phyloP scores from a whole-genome alignment of 2,113 vertebrate genomes.

The Thymallus thymallus region DNA sequence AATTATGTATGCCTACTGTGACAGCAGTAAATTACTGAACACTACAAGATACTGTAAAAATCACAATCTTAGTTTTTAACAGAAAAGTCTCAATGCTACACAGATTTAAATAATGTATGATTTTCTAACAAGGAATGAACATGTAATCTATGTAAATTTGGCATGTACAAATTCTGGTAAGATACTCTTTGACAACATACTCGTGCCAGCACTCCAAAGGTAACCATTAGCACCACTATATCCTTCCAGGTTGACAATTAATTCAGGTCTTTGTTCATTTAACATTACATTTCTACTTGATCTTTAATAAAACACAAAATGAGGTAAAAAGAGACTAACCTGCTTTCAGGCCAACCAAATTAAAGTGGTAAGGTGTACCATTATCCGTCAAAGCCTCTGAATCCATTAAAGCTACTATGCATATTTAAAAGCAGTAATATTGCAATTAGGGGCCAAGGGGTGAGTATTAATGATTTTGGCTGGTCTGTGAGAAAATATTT shows the following conservation, averaged over 20 bases:
- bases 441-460: not conserved
- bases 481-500: not conserved
- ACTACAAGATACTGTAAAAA: too few species aligned
- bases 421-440: not conserved
- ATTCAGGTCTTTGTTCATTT: not conserved
- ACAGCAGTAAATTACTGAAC: too few species aligned
- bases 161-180: too few species aligned
- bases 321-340: not conserved
- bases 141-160: not conserved
- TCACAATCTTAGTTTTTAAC: too few species aligned
- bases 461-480: too few species aligned
- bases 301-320: not conserved
- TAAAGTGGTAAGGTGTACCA: not conserved
- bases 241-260: not conserved
- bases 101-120: not conserved
- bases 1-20: too few species aligned
- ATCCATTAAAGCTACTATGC: not conserved
- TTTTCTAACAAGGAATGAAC: not conserved
- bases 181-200: too few species aligned
- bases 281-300: slow-evolving; percentile 1
- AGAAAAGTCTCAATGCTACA: too few species aligned
- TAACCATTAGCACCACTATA: not conserved
- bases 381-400: not conserved
- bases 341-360: not conserved
- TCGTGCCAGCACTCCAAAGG: not conserved